Percentiles rank a stretch among this genome's conserved stretches.
These are phyloP conservation scores for Glaucidium brasilianum DNA, from an alignment of 2,113 vertebrate genomes.

Conservation along the genomic window DNA sequence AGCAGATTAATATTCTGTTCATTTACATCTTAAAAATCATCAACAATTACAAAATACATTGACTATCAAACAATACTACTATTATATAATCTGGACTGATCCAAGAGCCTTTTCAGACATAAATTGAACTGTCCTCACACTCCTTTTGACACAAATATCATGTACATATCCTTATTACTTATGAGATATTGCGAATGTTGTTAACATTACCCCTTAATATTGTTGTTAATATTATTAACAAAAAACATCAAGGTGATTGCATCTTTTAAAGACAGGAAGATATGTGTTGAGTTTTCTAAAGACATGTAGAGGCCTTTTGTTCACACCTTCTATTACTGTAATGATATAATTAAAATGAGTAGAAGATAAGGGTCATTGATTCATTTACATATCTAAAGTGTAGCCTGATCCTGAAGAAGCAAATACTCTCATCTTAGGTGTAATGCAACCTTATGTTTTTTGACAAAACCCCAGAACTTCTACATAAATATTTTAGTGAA, in stretches of 20 bases:
- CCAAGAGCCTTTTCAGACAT: not conserved
- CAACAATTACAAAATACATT: not conserved
- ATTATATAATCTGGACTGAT: not conserved
- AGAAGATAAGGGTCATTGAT: not conserved
- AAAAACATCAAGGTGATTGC: not conserved
- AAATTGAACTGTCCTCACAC: not conserved
- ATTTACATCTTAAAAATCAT: not conserved
- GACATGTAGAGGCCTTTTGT: not conserved
- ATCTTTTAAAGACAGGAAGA: not conserved
- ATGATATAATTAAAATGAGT: slow-evolving; percentile 8
- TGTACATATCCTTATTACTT: not conserved
- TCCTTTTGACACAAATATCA: not conserved
- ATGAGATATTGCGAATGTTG: not conserved
- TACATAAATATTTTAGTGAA: not conserved
- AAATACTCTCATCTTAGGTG: not conserved
- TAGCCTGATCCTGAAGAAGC: not conserved
- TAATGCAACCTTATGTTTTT: not conserved
- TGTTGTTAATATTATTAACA: not conserved
- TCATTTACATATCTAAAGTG: not conserved
- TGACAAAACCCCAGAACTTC: not conserved
- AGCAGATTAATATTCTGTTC: not conserved
- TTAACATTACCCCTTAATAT: not conserved
- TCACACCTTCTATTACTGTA: not conserved
- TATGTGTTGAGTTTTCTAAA: not conserved
- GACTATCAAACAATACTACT: not conserved